Evolutionary conservation across 2,113 vertebrate species (phyloP), one percentile per base, ranked within the genome.

Genomic region (Ascaphus truei): DNA sequence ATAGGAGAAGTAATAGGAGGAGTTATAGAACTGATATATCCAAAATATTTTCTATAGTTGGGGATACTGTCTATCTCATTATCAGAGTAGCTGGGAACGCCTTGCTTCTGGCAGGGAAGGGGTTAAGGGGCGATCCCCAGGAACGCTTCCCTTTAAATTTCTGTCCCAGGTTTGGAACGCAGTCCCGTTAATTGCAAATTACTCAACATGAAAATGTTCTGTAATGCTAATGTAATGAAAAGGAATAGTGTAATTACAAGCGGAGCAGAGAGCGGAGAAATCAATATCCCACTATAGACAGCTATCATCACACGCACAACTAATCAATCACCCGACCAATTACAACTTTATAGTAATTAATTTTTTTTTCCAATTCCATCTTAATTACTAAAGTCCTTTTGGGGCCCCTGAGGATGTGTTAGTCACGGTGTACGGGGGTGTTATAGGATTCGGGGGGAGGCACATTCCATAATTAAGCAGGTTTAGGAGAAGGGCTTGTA

Each of bases 261-360:
- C 56, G 43, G 34, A 61, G 33, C 27, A 47, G 12, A 4, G 67
- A 52, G 67, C 57, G 30, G 33, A 7, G 13, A 45, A 71, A 71
- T 71, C 67, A 71, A 71, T 71, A 71, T 61, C 45, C 52, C 56
- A 71, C 51, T 71, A 71, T 71, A 71, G 67, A 71, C 67, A 71
- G 67, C 67, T 61, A 71, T 71, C 67, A 71, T 71, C 67, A 71
- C 57, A 61, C 12, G 45, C 67, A 71, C 56, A 71, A 61, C 67
- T 71, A 71, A 71, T 71, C 67, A 71, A 71, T 71, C 67, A 71
- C 52, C 67, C 57, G 29, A 61, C 67, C 67, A 71, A 71, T 71
- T 71, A 71, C 67, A 71, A 71, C 67, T 71, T 71, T 71, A 71
- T 71, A 71, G 67, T 71, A 56, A 71, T 71, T 71, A 71, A 71